phyloP scores from a whole-genome alignment of 2,113 vertebrate species.

The Pomatostomus ruficeps region DNA sequence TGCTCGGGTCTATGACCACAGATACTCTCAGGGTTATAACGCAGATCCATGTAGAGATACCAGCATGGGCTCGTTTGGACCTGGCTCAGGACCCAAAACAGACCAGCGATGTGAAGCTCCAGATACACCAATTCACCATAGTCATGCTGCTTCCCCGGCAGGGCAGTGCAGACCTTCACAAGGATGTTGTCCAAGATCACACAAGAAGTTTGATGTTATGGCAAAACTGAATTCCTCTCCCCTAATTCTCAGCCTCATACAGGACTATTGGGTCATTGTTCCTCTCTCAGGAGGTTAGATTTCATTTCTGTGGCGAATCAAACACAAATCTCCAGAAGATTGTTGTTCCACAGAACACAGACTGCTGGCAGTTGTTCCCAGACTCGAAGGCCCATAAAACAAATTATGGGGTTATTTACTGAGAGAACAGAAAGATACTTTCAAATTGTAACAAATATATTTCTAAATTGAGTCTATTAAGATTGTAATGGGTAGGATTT shows the following conservation, averaged over 20 bases:
- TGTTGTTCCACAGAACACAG: background rate
- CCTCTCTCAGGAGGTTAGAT: background rate
- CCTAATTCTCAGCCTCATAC: background rate
- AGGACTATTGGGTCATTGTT: background rate
- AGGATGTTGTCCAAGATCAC: background rate
- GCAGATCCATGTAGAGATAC: too few relatives aligned
- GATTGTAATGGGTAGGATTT: background rate
- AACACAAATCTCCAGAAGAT: background rate
- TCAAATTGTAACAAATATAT: background rate
- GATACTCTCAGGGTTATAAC: background rate
- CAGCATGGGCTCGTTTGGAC: background rate
- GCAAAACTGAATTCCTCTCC: background rate
- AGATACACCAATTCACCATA: background rate
- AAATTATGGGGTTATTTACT: background rate
- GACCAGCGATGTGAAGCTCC: background rate
- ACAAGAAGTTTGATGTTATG: background rate
- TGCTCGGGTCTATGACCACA: background rate
- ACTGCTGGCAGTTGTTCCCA: background rate
- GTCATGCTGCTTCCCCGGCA: background rate
- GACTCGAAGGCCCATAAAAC: background rate
- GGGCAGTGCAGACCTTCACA: background rate
- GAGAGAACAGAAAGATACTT: background rate
- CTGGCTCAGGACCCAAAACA: background rate
- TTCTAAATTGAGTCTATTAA: background rate
- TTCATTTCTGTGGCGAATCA: conserved; percentile 33